Conservation (phyloP, 2,113 vertebrate species). For the Azemiops feae region DNA sequence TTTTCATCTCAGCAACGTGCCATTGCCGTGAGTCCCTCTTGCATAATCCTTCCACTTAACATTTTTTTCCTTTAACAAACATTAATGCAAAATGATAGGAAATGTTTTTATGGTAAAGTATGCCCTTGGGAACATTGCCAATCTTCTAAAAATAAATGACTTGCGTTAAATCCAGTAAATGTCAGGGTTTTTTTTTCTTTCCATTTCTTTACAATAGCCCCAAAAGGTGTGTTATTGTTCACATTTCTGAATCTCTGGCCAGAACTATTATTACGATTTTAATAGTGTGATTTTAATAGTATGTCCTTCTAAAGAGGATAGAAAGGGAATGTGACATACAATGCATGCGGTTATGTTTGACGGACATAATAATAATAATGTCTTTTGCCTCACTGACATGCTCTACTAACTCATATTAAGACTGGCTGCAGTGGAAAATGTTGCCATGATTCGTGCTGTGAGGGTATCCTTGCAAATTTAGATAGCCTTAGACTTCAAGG, state of each 20-base stretch:
- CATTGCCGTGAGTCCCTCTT: background rate
- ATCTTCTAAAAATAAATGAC: background rate
- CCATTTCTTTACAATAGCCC: background rate
- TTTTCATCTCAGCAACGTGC: constrained; percentile 10
- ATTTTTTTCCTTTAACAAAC: background rate
- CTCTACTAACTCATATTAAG: constrained; percentile 21
- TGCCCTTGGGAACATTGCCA: background rate
- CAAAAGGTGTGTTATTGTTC: background rate
- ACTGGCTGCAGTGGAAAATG: constrained; percentile 9
- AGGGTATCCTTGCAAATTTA: constrained; percentile 1
- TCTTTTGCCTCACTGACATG: constrained; percentile 6
- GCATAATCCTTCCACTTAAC: constrained; percentile 3
- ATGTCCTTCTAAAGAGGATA: background rate
- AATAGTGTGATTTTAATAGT: background rate
- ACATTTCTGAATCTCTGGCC: background rate
- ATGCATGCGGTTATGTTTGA: background rate
- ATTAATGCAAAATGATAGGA: constrained; percentile 12
- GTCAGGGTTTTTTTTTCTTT: background rate
- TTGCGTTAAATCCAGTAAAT: background rate
- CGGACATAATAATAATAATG: constrained; percentile 1
- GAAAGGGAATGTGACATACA: background rate
- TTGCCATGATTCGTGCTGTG: background rate
- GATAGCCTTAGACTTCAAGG: constrained; percentile 8
- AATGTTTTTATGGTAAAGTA: constrained; percentile 4
- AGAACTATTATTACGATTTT: background rate